Base-by-base conservation (phyloP, 2,113 vertebrate genomes). In the Cygnus buccinator region DNA sequence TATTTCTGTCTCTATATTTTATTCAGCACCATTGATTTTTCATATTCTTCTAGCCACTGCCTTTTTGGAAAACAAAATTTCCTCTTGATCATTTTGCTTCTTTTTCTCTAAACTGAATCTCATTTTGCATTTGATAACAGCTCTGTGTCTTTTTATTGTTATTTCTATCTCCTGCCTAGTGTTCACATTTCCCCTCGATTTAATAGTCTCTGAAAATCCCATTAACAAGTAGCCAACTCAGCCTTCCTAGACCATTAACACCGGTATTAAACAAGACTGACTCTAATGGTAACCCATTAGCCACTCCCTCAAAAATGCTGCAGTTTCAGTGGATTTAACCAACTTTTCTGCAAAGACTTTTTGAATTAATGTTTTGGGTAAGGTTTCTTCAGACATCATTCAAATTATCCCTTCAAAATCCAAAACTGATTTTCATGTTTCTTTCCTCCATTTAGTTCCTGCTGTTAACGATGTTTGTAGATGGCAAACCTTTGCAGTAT, bases 151-250 rank as follows among this genome's bases (percentile, higher is more conserved):
- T 65, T 95, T 87, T 75, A 37, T 39, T 1, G 0, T 84, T 87
- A 41, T n/a, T 90, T 39, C 54, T 87, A 33, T 91, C 28, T 55
- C 26, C 21, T 80, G 58, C 48, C 43, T 79, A 13, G 4, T 55
- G 18, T 87, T 89, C 44, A 79, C 35, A 79, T 90, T 81, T 68
- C 16, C 39, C 17, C 90, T 76, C 72, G 35, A 29, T 68, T 92
- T 82, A 84, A 68, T 31, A 55, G 41, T 52, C 52, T 67, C 25
- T 43, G 63, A 90, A 61, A 67, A 78, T 29, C 5, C 12, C 39
- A 72, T 96, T 90, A 86, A 75, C 39, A 93, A 72, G 61, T 25
- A 86, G 35, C n/a, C 35, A 76, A 62, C 29, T 95, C 87, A 95
- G 72, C 43, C 39, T 86, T 72, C 73, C 95, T 77, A 75, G 26